Percentiles rank a stretch among this genome's conserved stretches.
Conservation (phyloP, 2,888 invertebrate genomes). For the Stenichneumon culpator region DNA sequence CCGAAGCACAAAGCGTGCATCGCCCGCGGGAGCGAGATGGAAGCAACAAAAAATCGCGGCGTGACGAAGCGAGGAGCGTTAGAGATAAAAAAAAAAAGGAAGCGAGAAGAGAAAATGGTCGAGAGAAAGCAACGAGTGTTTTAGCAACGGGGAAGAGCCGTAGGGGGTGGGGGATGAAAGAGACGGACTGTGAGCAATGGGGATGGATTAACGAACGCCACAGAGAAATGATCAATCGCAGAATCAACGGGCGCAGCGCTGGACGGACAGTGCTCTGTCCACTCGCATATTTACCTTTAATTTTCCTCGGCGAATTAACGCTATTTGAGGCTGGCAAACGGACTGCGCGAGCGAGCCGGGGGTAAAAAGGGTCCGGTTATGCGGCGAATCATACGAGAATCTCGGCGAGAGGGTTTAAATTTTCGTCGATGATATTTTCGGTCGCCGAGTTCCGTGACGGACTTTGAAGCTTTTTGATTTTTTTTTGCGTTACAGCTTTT, state of each 20-base stretch:
- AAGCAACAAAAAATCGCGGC: conserved; percentile 60
- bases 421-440: too few relatives aligned
- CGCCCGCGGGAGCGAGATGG: conserved; percentile 54
- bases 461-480: too few relatives aligned
- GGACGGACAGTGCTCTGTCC: conserved; percentile 1
- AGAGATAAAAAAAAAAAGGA: conserved; percentile 38
- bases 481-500: neutral
- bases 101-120: conserved; percentile 36
- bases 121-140: conserved; percentile 24
- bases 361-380: neutral
- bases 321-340: conserved; percentile 74
- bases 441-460: too few relatives aligned
- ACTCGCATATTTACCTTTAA: conserved; percentile 78
- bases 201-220: conserved; percentile 30
- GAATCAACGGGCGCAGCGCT: conserved; percentile 63
- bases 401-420: neutral
- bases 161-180: conserved; percentile 13
- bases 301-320: conserved; percentile 75
- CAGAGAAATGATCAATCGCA: conserved; percentile 71
- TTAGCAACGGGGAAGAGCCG: neutral
- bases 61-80: conserved; percentile 45
- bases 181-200: conserved; percentile 35
- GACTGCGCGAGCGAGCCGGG: neutral
- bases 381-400: neutral
- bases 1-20: conserved; percentile 60